phyloP scores from a whole-genome alignment of 2,888 invertebrate genomes.

The Ecliptopera silaceata region DNA sequence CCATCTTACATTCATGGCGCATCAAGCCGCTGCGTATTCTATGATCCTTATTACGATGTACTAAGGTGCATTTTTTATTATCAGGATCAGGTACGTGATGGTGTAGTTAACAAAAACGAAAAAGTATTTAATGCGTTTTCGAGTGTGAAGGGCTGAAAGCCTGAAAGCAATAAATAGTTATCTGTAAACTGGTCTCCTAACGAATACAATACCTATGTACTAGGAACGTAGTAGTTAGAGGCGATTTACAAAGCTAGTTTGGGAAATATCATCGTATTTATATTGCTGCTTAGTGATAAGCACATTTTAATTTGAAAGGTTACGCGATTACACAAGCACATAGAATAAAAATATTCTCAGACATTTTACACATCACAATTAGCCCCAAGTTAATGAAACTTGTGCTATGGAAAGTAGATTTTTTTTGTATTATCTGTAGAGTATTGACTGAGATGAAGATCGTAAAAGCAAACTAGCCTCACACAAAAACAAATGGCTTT shows the following conservation, averaged over 20 bases:
- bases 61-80: conserved; percentile 42
- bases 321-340: no score
- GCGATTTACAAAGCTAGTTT: no score
- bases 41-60: neutral
- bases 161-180: conserved; percentile 1
- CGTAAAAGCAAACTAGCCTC: neutral
- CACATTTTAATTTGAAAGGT: no score
- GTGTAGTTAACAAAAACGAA: conserved; percentile 74
- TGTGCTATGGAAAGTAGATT: no score
- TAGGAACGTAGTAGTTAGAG: no score
- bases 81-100: conserved; percentile 56
- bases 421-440: no score
- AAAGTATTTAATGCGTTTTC: conserved; percentile 70
- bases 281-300: no score
- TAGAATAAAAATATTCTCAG: no score
- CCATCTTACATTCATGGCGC: conserved; percentile 3
- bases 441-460: no score
- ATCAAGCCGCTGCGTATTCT: neutral
- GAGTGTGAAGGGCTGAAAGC: conserved; percentile 53
- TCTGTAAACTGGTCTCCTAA: neutral
- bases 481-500: conserved; percentile 8
- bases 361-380: no score
- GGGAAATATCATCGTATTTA: no score
- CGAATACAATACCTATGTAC: neutral
- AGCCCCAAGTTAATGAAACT: no score